Base-by-base conservation (phyloP, 2,888 invertebrate species). In the Drosophila kuntzei region DNA sequence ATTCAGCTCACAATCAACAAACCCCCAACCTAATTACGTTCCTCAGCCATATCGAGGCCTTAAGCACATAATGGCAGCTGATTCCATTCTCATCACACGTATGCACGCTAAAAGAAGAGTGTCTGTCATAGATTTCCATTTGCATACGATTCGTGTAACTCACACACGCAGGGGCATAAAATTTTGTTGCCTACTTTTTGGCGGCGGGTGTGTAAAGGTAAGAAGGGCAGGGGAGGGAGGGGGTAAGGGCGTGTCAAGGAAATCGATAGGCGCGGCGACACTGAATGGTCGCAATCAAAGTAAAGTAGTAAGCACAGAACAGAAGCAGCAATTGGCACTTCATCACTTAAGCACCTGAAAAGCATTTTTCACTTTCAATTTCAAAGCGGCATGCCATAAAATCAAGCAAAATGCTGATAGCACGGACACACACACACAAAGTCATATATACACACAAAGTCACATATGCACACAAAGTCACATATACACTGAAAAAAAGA, bases 361-460 rank as follows among this genome's bases (percentile, higher is more conserved):
- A 64, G 80, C 87, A 89, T 89, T 89, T 89, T 89, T 89, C 87
- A 89, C 87, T 89, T 89, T 89, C 89, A 88, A 87, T 89, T 89
- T 86, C 74, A 73, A 43, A 61, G 73, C 78, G 80, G 77, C 68
- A 50, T 78, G 81, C 76, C 71, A 84, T 84, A 84, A 84, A 84
- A 82, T 82, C 84, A 82, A 76, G 83, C 65, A 50, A 71, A 85
- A 82, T 82, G 76, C 67, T 80, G 82, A 83, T 83, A 62, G 58
- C 78, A 76, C 64, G 44, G 54, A 55, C 57, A 62, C 46, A 41
- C 18, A 63, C 49, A 43, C 25, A 29, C 46, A 47, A 49, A 47
- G 18, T 25, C 16, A 53, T 44, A 46, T 22, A 37, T 47, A 37
- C 50, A 64, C 34, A 58, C 3, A n/a, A n/a, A n/a, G n/a, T n/a